Percentiles rank a stretch among this genome's conserved stretches.
Evolutionary conservation across 2,797 vertebrate species (phyloP).

Genomic region (Tinamus major): DNA sequence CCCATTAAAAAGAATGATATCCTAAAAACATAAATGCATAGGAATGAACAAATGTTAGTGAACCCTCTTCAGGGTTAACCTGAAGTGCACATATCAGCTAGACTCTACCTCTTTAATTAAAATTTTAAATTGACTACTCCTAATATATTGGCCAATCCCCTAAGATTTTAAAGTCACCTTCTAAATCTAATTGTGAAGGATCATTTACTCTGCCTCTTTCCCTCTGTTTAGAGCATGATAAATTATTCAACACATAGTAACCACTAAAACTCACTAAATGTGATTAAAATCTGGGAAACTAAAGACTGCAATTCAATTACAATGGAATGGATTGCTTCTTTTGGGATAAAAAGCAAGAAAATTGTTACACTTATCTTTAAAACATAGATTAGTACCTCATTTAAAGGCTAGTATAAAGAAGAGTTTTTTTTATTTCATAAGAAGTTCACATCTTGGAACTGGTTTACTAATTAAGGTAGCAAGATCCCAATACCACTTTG

Average conservation of each 20-base stretch:
- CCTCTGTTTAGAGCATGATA: slow-evolving; percentile 35
- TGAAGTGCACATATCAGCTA: neutral
- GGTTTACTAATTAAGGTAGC: neutral
- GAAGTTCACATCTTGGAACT: neutral
- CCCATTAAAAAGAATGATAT: neutral
- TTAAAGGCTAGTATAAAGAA: neutral
- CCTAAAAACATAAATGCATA: neutral
- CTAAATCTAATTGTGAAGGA: slow-evolving; percentile 37
- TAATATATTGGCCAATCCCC: slow-evolving; percentile 17
- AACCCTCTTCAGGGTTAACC: slow-evolving; percentile 2
- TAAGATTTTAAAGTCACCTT: slow-evolving; percentile 60
- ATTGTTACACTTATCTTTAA: neutral
- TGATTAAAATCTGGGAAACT: slow-evolving; percentile 39
- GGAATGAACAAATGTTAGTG: slow-evolving; percentile 13
- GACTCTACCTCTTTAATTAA: slow-evolving; percentile 29
- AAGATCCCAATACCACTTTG: neutral
- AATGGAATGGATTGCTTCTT: neutral
- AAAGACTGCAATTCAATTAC: neutral
- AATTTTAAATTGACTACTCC: slow-evolving; percentile 19
- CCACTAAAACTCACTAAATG: slow-evolving; percentile 15
- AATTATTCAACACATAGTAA: slow-evolving; percentile 50
- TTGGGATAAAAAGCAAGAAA: neutral
- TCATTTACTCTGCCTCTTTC: slow-evolving; percentile 37
- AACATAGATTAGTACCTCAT: neutral
- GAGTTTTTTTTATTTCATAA: neutral